These are phyloP conservation scores for Nycticryphes semicollaris DNA, from an alignment of 2,113 vertebrate genomes.

Conservation along the genomic window DNA sequence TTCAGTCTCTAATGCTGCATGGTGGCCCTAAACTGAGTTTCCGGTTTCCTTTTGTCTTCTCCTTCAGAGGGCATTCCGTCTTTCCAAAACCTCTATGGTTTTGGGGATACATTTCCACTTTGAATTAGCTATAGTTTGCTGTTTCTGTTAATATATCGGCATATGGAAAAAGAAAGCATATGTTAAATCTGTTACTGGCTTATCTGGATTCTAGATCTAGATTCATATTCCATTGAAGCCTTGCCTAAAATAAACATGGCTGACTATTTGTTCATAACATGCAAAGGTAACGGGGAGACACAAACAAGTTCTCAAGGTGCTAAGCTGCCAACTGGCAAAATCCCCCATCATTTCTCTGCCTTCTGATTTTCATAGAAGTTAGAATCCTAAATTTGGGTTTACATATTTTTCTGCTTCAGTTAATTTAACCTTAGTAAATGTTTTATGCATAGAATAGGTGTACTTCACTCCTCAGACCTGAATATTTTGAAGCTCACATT, in stretches of 20 bases:
- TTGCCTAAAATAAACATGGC: background rate
- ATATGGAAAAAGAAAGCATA: background rate
- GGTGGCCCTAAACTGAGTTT: background rate
- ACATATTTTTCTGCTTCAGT: background rate
- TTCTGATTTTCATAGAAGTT: background rate
- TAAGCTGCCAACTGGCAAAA: background rate
- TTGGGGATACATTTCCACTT: background rate
- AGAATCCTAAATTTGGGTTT: background rate
- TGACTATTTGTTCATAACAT: background rate
- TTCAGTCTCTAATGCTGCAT: background rate
- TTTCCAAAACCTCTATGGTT: background rate
- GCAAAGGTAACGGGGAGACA: background rate
- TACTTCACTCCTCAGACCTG: background rate
- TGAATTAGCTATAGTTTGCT: background rate
- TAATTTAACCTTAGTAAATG: background rate
- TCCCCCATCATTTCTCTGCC: background rate
- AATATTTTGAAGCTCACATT: background rate
- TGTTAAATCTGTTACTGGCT: background rate
- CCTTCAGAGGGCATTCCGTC: background rate
- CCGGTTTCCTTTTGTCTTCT: background rate
- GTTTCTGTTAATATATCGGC: background rate
- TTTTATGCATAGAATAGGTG: too few relatives aligned
- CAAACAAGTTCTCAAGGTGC: background rate
- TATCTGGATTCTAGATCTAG: background rate
- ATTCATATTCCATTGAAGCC: background rate